Percentiles rank a stretch among this genome's conserved stretches.
These are phyloP conservation scores for Hecatera dysodea DNA, from an alignment of 2,888 invertebrate species.

Conservation along the genomic window DNA sequence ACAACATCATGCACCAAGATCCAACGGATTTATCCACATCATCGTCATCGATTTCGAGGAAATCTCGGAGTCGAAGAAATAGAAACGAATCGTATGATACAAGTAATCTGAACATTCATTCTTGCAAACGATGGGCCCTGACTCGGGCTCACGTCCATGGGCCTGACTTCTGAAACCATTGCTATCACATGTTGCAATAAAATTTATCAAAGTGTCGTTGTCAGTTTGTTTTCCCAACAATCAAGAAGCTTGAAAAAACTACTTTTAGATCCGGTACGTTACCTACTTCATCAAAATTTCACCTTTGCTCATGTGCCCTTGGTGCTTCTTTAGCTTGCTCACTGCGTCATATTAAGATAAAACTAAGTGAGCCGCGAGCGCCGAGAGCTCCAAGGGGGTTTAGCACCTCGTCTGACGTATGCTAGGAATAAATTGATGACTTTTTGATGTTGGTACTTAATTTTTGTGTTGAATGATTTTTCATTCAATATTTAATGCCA, in stretches of 20 bases:
- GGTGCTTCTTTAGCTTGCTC: too few relatives aligned
- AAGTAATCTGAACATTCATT: conserved; percentile 40
- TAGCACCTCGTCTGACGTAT: too few relatives aligned
- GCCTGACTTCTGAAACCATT: conserved; percentile 80
- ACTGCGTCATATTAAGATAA: too few relatives aligned
- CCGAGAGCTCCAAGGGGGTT: too few relatives aligned
- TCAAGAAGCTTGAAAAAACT: background rate
- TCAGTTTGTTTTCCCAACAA: background rate
- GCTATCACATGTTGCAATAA: background rate
- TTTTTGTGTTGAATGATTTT: too few relatives aligned
- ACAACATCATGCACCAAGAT: conserved; percentile 3
- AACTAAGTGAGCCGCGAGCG: too few relatives aligned
- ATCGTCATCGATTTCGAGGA: background rate
- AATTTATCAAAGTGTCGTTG: background rate
- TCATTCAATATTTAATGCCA: too few relatives aligned
- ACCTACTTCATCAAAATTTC: too few relatives aligned
- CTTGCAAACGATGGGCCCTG: conserved; percentile 80
- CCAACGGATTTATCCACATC: background rate
- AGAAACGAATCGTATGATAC: background rate
- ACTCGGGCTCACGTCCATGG: conserved; percentile 72
- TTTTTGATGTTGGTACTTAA: too few relatives aligned
- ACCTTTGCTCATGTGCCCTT: too few relatives aligned
- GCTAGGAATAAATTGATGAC: too few relatives aligned
- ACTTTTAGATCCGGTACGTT: background rate
- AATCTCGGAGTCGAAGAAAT: background rate